Evolutionary conservation across 2,888 invertebrate genomes (phyloP), one percentile per base, ranked within the genome.

Genomic region (Ormyrus rosae): DNA sequence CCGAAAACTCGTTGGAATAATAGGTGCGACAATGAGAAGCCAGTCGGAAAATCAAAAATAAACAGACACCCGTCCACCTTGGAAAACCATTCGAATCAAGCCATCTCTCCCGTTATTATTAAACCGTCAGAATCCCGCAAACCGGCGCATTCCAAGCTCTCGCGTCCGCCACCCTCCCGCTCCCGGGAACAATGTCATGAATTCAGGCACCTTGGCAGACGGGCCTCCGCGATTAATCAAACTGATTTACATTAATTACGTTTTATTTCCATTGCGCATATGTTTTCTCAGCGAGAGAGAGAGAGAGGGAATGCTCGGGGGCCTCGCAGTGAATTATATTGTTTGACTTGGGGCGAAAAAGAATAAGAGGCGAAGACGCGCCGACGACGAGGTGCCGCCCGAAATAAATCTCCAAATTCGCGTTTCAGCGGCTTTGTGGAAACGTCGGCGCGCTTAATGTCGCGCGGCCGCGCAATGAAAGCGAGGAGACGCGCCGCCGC

Each of bases 351-450:
- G 64, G 81, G 73, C 63, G 61, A 53, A 63, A 68, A 71, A 56
- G 10, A n/a, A 50, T 6, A 50, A 55, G 34, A 34, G 65, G 19
- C 34, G 34, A 34, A 34, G 67, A 51, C 13, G 53, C 55, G 13
- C 65, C 56, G 65, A 53, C 60, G 75, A 74, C 77, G 83, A 82
- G 80, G 82, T 80, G 83, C 81, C 75, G 82, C 82, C 82, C 72
- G 78, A 80, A 81, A 76, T 81, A 81, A 81, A 76, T 82, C 80
- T 83, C 81, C 75, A 65, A 78, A 81, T 77, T 73, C 73, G 61
- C 72, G 67, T 81, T 82, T 81, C 76, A 81, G 78, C 81, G 75
- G 72, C 78, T 82, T 90, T 87, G 82, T 82, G 85, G 84, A 84
- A 85, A 84, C 82, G 83, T 81, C 79, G 60, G 61, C 65, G 67